Evolutionary conservation across 1,140 invertebrate genomes (phyloP), one percentile per base, ranked within the genome.

Genomic region (Micrasema longulum): DNA sequence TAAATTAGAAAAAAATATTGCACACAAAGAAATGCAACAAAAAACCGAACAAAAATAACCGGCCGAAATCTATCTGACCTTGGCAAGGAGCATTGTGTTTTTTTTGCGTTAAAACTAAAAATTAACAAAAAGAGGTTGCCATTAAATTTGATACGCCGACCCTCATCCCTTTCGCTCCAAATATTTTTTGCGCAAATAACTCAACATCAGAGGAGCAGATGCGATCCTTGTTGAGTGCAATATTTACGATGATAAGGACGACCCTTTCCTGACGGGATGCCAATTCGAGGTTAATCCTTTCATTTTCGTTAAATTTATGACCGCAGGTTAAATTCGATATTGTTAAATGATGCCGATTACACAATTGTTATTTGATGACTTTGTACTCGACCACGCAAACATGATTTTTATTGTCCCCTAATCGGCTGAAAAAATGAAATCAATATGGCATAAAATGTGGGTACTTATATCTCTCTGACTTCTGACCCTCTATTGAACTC

Each of bases 81-180:
- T 75, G 73, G 14, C 10, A 7, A 41, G 26, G 52, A 47, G 14
- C 7, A 23, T 43, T 48, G 22, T 69, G n/a, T 66, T 22, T 65
- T 74, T 69, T 64, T 67, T 71, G 47, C 41, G 26, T 14, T 38
- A 3, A 57, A 43, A 63, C 16, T 12, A 47, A 64, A 38, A 64
- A 64, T 45, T 55, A 36, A 36, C 43, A 53, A 73, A 66, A 71
- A 71, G 69, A 70, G 26, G 41, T 64, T 55, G 73, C 62, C 68
- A 67, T 55, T 47, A 69, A 71, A 75, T 75, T 69, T 43, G 73
- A 75, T 72, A 68, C 68, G 72, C 48, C 69, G 69, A 75, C 73
- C 73, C 73, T 74, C 70, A 67, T 70, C 72, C 72, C 72, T 75
- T 75, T 75, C 69, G 73, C 52, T 73, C 48, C 43, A 55, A 71